Evolutionary conservation across 2,113 vertebrate genomes (phyloP).

Genomic region (Myotis brandtii): DNA sequence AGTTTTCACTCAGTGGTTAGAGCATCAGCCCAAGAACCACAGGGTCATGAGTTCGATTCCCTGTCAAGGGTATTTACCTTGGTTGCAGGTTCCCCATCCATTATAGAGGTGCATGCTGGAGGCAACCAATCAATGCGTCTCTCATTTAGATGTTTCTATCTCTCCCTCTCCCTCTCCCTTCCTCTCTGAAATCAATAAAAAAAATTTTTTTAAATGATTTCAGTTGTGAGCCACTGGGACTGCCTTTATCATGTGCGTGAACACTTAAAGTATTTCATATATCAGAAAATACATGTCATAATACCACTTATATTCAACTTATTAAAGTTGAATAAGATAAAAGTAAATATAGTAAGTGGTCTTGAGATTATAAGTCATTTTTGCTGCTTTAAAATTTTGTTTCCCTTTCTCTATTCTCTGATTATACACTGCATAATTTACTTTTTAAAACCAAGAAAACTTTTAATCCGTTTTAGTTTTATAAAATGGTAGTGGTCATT

Average conservation of each 20-base stretch:
- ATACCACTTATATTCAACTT: too few species aligned
- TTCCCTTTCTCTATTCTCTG: not conserved
- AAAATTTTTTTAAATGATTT: not conserved
- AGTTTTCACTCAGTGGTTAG: too few species aligned
- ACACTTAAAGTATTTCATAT: not conserved
- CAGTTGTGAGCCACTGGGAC: not conserved
- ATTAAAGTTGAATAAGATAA: not conserved
- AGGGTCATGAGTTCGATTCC: too few species aligned
- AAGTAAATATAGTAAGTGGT: not conserved
- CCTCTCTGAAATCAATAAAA: too few species aligned
- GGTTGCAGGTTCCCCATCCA: too few species aligned
- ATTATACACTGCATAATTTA: not conserved
- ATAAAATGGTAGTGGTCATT: not conserved
- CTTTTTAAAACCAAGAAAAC: not conserved
- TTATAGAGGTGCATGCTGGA: too few species aligned
- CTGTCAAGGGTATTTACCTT: too few species aligned
- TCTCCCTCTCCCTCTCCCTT: too few species aligned
- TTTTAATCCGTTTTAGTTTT: not conserved
- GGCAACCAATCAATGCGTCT: too few species aligned
- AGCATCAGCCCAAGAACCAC: too few species aligned
- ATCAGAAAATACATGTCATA: not conserved
- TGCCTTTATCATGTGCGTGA: not conserved
- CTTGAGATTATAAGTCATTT: not conserved
- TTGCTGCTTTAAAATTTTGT: not conserved
- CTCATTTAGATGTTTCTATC: too few species aligned